Evolutionary conservation across 2,797 vertebrate species (phyloP), one percentile per base, ranked within the genome.

Genomic region (Clarias platycephalus): DNA sequence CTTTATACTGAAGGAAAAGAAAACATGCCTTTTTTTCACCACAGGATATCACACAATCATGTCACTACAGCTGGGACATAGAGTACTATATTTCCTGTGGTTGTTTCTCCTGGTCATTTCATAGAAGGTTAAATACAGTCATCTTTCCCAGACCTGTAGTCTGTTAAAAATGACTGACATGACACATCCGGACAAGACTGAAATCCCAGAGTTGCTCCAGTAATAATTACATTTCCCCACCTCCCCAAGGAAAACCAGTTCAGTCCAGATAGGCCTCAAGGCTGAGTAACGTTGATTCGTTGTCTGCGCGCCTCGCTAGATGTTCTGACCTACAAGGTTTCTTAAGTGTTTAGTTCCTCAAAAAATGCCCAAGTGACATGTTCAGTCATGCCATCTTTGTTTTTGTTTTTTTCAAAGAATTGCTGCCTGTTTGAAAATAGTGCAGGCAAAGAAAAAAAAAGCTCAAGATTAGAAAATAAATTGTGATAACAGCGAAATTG

Each of bases 341-440:
- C 74, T 76, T 9, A 76, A 79, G 34, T 79, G 76, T 63, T 64
- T 44, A 20, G 37, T 44, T 63, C n/a, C 9, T 80, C n/a, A 80
- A 26, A 63, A 26, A 63, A 79, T 44, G 22, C 31, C 76, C 57
- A 37, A 79, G 77, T 26, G 37, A 80, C 7, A 20, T 80, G 77
- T 80, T 49, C 37, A 1, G 60, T 80, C n/a, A 64, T 28, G 37
- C 20, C 22, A 4, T 77, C 31, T 37, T 77, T 77, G 22, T 78
- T 62, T 49, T 44, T 9, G 9, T 44, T 40, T 40, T 40, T 40
- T 44, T 63, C 15, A 9, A 63, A 49, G 58, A 44, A 31, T 28
- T 49, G 37, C 12, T 49, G 34, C 58, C 16, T 28, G 58, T 79
- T n/a, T 74, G 15, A 74, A 9, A 53, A 53, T 53, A 16, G 15